Evolutionary conservation across 92 coral and sea anemone species (phyloP).

Genomic region (Zoanthus sociatus): DNA sequence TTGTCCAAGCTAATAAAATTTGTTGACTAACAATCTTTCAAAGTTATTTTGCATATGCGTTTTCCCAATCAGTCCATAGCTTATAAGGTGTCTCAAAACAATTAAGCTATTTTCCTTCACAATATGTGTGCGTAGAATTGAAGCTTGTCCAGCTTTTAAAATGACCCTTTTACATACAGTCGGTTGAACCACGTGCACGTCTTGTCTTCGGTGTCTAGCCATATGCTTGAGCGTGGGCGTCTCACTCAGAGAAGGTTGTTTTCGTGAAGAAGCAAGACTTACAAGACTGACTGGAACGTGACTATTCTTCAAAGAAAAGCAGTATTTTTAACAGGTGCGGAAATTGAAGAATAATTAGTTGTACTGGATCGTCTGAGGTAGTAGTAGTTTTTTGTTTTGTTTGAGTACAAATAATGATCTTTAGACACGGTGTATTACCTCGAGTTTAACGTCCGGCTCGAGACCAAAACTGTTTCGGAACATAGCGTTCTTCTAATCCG

Average conservation of each 20-base stretch:
- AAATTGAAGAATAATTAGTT: background rate
- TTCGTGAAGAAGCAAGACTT: background rate
- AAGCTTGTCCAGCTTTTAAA: too few species aligned
- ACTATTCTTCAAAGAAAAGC: conserved; percentile 27
- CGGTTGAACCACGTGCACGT: conserved; percentile 14
- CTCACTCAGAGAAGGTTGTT: background rate
- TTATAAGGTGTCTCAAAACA: too few species aligned
- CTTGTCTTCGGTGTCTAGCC: background rate
- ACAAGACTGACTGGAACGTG: conserved; percentile 9
- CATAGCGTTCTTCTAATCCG: background rate
- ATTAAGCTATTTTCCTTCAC: too few species aligned
- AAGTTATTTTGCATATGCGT: too few species aligned
- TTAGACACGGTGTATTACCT: background rate
- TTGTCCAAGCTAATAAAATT: too few species aligned
- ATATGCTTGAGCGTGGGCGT: conserved; percentile 7
- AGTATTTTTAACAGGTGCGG: conserved; percentile 45
- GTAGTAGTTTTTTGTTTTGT: background rate
- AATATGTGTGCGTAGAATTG: too few species aligned
- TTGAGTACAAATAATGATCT: background rate
- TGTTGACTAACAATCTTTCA: too few species aligned
- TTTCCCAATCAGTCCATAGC: too few species aligned
- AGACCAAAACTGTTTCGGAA: background rate
- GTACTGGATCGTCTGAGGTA: conserved; percentile 2
- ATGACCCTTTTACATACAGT: background rate
- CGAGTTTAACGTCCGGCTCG: background rate